A percentile compares a stretch with the other conserved stretches of the same genome.
phyloP scores from a whole-genome alignment of 64 coral and sea anemone species.

The Montipora sp. region DNA sequence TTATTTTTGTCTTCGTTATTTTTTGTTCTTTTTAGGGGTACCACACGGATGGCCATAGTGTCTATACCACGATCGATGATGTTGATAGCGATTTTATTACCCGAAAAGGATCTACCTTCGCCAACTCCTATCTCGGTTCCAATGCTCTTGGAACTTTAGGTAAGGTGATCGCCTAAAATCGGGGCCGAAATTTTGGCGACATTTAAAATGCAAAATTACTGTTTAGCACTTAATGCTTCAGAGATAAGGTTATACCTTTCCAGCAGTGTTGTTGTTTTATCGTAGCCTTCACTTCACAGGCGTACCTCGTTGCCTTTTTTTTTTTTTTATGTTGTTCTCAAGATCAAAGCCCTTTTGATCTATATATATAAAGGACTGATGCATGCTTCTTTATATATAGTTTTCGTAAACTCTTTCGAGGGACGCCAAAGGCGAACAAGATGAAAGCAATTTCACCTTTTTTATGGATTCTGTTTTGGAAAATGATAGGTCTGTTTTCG shows the following conservation, averaged over 20 bases:
- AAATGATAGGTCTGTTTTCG: slow-evolving; percentile 38
- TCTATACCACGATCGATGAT: slow-evolving; percentile 71
- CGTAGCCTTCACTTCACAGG: slow-evolving; percentile 33
- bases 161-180: slow-evolving; percentile 47
- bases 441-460: slow-evolving; percentile 7
- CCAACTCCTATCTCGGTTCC: slow-evolving; percentile 64
- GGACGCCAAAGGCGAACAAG: background rate
- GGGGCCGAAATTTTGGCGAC: background rate
- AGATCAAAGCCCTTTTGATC: slow-evolving; percentile 34
- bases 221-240: slow-evolving; percentile 43
- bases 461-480: slow-evolving; percentile 27
- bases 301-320: background rate
- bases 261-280: slow-evolving; percentile 51
- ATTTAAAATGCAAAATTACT: slow-evolving; percentile 47
- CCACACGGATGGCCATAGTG: slow-evolving; percentile 46
- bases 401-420: background rate
- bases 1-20: slow-evolving; percentile 36
- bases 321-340: slow-evolving; percentile 26
- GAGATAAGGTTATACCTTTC: slow-evolving; percentile 19
- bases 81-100: slow-evolving; percentile 65
- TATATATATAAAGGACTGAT: background rate
- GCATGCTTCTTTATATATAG: background rate
- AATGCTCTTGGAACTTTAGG: slow-evolving; percentile 70
- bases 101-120: slow-evolving; percentile 60
- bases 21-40: slow-evolving; percentile 59